phyloP scores from a whole-genome alignment of 2,113 vertebrate genomes.

The Dolichotis patagonum region DNA sequence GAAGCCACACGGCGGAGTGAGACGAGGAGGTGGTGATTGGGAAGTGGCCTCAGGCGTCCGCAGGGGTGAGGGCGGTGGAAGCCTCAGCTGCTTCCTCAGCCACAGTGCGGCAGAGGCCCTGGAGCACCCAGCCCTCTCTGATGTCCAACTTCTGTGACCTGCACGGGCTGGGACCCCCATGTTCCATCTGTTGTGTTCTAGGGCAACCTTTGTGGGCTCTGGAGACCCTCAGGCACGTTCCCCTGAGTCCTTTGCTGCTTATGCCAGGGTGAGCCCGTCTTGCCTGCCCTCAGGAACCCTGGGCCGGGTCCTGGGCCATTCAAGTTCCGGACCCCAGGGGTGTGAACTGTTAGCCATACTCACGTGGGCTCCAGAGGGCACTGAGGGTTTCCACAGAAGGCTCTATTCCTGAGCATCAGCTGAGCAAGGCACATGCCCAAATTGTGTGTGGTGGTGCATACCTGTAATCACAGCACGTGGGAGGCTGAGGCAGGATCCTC shows the following conservation, averaged over 20 bases:
- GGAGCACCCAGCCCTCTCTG: neutral
- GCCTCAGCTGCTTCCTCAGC: too few species aligned
- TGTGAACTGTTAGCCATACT: neutral
- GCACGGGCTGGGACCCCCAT: neutral
- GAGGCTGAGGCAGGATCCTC: neutral
- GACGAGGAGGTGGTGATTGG: neutral
- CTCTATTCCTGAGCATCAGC: neutral
- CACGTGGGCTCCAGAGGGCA: neutral
- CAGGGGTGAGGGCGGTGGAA: neutral
- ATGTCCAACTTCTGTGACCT: neutral
- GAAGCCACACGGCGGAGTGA: accelerated
- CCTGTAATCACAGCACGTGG: neutral
- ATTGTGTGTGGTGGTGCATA: neutral
- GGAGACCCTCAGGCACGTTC: neutral
- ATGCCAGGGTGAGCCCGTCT: neutral
- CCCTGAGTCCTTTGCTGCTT: neutral
- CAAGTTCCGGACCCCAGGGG: neutral
- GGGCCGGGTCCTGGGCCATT: neutral
- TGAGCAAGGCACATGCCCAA: neutral
- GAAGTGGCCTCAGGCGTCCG: neutral
- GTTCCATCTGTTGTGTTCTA: neutral
- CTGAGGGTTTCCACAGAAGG: neutral
- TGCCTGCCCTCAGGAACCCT: neutral
- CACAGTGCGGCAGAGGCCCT: neutral
- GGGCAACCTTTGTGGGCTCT: neutral